Conservation (phyloP, 2,113 vertebrate genomes). For the Pyxicephalus adspersus region DNA sequence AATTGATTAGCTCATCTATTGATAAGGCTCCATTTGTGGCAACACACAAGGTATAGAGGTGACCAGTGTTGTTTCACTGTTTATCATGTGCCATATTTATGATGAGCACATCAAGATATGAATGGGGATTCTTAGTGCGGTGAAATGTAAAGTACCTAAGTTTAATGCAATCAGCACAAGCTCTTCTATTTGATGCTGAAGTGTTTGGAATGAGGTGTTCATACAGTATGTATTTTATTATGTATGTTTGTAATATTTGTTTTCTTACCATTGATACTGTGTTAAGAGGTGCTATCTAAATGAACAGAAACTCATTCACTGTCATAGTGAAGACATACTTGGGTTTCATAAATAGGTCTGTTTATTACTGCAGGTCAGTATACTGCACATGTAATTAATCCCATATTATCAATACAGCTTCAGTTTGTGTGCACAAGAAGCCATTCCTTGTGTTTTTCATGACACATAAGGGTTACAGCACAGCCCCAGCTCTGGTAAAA, state of each 20-base stretch:
- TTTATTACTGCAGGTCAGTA: neutral
- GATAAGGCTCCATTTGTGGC: neutral
- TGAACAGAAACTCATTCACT: neutral
- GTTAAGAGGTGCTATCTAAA: neutral
- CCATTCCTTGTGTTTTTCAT: no score
- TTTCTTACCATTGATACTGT: neutral
- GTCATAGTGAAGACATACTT: neutral
- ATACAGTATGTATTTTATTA: neutral
- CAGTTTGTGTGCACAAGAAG: no score
- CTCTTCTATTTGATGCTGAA: neutral
- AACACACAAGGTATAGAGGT: neutral
- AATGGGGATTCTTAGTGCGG: neutral
- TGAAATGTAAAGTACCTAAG: neutral
- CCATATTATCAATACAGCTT: no score
- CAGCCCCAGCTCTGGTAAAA: no score
- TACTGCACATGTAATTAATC: no score
- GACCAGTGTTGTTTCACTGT: neutral
- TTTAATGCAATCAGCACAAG: neutral
- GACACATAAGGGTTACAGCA: no score
- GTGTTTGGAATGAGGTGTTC: neutral
- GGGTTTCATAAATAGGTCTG: neutral
- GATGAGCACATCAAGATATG: neutral
- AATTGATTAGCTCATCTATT: neutral
- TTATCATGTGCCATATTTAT: neutral
- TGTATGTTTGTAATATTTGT: neutral